These are phyloP conservation scores for Steatornis caripensis DNA, from an alignment of 2,113 vertebrate genomes.

Conservation along the genomic window DNA sequence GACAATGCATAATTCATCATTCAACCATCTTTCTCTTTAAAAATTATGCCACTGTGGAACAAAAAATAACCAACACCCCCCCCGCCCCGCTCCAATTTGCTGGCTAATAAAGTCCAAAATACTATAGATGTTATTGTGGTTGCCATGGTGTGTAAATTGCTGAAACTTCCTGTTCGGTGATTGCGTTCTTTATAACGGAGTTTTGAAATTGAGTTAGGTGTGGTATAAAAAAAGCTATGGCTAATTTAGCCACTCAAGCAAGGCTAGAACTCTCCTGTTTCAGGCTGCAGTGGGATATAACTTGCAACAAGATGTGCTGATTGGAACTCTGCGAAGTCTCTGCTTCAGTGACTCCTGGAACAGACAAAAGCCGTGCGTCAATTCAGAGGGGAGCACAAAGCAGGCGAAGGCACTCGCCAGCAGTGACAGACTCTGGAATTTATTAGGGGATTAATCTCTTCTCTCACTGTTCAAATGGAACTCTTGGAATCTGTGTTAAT, in stretches of 20 bases:
- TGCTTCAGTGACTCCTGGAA: constrained; percentile 50
- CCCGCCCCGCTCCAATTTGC: too few relatives aligned
- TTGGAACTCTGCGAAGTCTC: constrained; percentile 18
- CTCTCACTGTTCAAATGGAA: constrained; percentile 12
- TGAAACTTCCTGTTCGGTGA: neutral
- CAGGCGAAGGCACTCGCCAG: neutral
- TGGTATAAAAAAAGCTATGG: neutral
- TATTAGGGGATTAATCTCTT: constrained; percentile 11
- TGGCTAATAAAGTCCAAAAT: neutral
- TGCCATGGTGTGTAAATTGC: neutral
- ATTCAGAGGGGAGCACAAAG: constrained; percentile 2
- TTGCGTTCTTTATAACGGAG: neutral
- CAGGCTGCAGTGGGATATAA: constrained; percentile 31
- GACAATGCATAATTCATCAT: neutral
- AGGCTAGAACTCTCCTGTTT: constrained; percentile 14
- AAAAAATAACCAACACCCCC: too few relatives aligned
- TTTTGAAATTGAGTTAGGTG: neutral
- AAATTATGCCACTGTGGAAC: neutral
- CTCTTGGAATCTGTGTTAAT: constrained; percentile 11
- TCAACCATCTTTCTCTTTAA: neutral
- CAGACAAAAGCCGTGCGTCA: neutral
- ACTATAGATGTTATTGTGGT: neutral
- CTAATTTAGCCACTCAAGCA: constrained; percentile 21
- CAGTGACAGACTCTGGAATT: constrained; percentile 8
- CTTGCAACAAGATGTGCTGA: constrained; percentile 28